These are phyloP conservation scores for Dorcus parallelipipedus DNA, from an alignment of 2,888 invertebrate genomes.

Conservation along the genomic window DNA sequence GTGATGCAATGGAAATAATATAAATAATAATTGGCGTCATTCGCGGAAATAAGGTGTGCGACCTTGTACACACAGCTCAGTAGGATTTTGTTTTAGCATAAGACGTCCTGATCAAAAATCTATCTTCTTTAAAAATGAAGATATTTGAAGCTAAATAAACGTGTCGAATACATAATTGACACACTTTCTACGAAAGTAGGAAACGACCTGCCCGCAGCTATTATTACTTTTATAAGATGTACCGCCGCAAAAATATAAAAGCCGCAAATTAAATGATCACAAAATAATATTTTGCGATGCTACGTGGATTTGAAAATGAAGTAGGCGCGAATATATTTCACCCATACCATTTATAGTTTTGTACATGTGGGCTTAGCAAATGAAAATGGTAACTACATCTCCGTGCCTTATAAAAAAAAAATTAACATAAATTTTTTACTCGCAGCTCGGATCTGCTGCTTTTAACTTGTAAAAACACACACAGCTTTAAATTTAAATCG, in stretches of 20 bases:
- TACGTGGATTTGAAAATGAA: slow-evolving; percentile 3
- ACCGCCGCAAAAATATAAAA: slow-evolving; percentile 2
- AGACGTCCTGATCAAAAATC: too few species aligned
- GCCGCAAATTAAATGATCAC: background rate
- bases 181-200: slow-evolving; percentile 39
- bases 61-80: background rate
- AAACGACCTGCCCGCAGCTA: slow-evolving; percentile 22
- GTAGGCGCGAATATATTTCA: slow-evolving; percentile 11
- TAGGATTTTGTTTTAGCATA: too few species aligned
- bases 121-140: too few species aligned
- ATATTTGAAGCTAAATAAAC: too few species aligned
- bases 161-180: slow-evolving; percentile 26
- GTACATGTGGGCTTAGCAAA: slow-evolving; percentile 11
- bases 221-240: slow-evolving; percentile 11
- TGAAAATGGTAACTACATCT: slow-evolving; percentile 8
- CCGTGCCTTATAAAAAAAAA: background rate
- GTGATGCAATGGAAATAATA: background rate
- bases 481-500: too few species aligned
- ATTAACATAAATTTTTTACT: too few species aligned
- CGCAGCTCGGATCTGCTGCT: too few species aligned
- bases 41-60: slow-evolving; percentile 2
- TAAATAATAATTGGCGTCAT: slow-evolving; percentile 2
- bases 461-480: too few species aligned
- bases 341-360: slow-evolving; percentile 16
- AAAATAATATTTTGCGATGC: slow-evolving; percentile 6